Conservation (phyloP, 1,140 invertebrate species). For the Drosophila ambigua region DNA sequence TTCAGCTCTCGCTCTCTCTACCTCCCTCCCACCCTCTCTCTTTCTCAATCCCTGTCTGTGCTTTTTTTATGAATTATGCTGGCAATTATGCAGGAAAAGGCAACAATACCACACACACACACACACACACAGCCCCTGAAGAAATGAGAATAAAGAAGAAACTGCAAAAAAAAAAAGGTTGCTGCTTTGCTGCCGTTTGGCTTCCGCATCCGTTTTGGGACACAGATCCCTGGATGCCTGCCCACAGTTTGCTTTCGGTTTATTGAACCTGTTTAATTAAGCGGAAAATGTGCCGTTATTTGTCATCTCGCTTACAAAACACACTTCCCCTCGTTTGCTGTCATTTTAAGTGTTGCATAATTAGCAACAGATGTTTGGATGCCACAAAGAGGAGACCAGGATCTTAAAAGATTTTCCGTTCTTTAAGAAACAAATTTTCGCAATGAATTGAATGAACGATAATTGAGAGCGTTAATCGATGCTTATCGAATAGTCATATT, state of each 20-base stretch:
- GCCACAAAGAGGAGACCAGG: too few species aligned
- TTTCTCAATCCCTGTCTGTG: conserved; percentile 21
- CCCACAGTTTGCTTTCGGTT: conserved; percentile 55
- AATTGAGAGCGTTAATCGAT: too few species aligned
- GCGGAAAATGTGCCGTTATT: conserved; percentile 72
- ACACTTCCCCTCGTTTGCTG: conserved; percentile 3
- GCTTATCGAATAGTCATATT: too few species aligned
- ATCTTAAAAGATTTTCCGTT: too few species aligned
- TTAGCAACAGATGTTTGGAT: conserved; percentile 30
- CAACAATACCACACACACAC: conserved; percentile 63
- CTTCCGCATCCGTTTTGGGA: conserved; percentile 33
- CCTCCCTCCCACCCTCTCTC: conserved; percentile 1
- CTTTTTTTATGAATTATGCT: conserved; percentile 75
- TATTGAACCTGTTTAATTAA: conserved; percentile 80
- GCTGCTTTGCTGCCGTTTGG: not conserved
- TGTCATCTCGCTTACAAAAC: conserved; percentile 45
- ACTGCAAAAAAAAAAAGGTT: conserved; percentile 55
- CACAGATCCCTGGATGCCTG: conserved; percentile 10
- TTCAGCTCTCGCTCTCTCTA: conserved; percentile 24
- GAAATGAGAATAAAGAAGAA: conserved; percentile 10
- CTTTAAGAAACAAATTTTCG: too few species aligned
- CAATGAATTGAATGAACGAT: too few species aligned
- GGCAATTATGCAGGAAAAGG: conserved; percentile 68
- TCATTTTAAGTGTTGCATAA: conserved; percentile 33
- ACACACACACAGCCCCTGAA: conserved; percentile 6